Base-by-base conservation (phyloP, 2,888 invertebrate species). In the Calephelis perditalis region DNA sequence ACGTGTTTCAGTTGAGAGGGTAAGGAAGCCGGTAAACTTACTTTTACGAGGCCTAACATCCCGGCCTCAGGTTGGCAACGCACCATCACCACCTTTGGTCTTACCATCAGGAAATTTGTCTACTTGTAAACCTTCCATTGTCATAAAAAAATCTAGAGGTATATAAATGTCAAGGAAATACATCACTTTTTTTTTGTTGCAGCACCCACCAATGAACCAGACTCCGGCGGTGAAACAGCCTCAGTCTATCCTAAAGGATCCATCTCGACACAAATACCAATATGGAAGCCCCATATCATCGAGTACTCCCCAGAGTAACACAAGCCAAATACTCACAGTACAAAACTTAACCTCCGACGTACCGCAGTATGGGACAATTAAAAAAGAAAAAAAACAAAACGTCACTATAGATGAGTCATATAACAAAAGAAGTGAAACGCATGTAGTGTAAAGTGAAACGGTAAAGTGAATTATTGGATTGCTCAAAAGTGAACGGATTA, bases 211-310 rank as follows among this genome's bases (percentile, higher is more conserved):
- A 62, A 68, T 83, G 57, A 78, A 83, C 11, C 89, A 85, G 66
- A 84, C 87, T 2, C 84, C 82, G 5, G 72, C 77, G 3, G 78
- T 84, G 56, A 92, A 92, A 71, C 92, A 92, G 65, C 93, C 93
- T 0, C 93, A 93, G 68, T 92, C 93, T 40, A 93, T 93, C 66
- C 84, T 93, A 7, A 93, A 93, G 73, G 93, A 93, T 77, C 92
- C 93, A 4, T 93, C 93, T 61, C 84, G 93, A 45, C 92, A 91
- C 74, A 91, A 92, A 72, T 92, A 92, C 68, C 91, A 91, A 52
- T 92, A 92, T 65, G 89, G 86, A 5, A 91, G 86, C 71, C 88
- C 87, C 0, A 73, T 86, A 57, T 88, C 87, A 0, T 78, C 84
- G 11, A 87, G 84, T 73, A 86, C 82, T 56, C 92, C 83, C 49